Evolutionary conservation across 2,888 invertebrate species (phyloP).

Genomic region (Omphaloscelis lunosa): DNA sequence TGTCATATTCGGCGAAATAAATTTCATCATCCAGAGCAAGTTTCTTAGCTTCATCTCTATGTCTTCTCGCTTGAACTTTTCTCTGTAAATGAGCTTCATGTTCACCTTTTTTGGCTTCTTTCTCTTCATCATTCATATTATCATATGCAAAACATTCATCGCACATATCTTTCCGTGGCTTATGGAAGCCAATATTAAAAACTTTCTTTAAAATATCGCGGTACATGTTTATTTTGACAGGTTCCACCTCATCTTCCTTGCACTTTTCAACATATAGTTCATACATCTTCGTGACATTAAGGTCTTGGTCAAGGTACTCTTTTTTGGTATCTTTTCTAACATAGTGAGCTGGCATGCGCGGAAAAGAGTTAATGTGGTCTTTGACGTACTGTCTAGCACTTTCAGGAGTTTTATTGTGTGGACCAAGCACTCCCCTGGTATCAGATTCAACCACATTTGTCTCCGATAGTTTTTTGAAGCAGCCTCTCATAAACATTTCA

Average conservation of each 20-base stretch:
- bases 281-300: not conserved
- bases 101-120: not conserved
- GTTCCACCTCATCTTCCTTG: not conserved
- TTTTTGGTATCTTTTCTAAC: constrained; percentile 12
- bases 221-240: not conserved
- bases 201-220: not conserved
- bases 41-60: not conserved
- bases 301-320: not conserved
- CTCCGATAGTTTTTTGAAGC: constrained; percentile 43
- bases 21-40: not conserved
- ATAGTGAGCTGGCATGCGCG: constrained; percentile 8
- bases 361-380: too few relatives aligned
- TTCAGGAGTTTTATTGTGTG: constrained; percentile 29
- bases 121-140: constrained; percentile 34
- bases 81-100: not conserved
- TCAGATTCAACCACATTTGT: constrained; percentile 34
- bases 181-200: not conserved
- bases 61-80: not conserved
- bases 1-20: not conserved
- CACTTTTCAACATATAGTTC: not conserved
- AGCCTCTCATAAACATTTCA: constrained; percentile 40
- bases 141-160: constrained; percentile 42
- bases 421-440: constrained; percentile 15
- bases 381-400: constrained; percentile 11
- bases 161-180: constrained; percentile 32